Conservation (phyloP, 2,113 vertebrate species). For the Collichthys lucidus region DNA sequence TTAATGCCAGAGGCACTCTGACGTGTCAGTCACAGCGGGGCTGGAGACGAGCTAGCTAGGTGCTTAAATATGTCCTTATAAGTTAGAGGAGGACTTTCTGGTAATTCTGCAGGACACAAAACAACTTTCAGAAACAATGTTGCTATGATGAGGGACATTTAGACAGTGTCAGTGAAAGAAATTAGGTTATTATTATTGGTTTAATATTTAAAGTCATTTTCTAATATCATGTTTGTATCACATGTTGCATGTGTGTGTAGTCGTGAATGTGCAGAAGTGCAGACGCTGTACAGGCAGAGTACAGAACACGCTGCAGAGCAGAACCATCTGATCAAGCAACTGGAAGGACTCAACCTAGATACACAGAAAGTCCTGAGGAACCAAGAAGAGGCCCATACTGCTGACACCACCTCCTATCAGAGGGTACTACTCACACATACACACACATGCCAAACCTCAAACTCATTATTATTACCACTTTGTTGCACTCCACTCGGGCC, state of each 20-base stretch:
- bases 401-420: slow-evolving; percentile 89
- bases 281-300: slow-evolving; percentile 88
- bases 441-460: slow-evolving; percentile 35
- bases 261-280: slow-evolving; percentile 87
- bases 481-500: slow-evolving; percentile 9
- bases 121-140: slow-evolving; percentile 10
- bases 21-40: slow-evolving; percentile 76
- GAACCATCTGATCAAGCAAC: slow-evolving; percentile 90
- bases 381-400: slow-evolving; percentile 89
- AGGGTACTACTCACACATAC: slow-evolving; percentile 81
- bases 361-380: slow-evolving; percentile 89
- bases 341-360: slow-evolving; percentile 90
- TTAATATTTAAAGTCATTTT: background rate
- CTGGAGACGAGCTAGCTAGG: slow-evolving; percentile 40
- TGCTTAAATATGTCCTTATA: slow-evolving; percentile 62
- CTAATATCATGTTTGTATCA: background rate
- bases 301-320: slow-evolving; percentile 87
- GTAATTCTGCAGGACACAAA: slow-evolving; percentile 37
- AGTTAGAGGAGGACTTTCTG: slow-evolving; percentile 40
- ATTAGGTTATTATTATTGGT: background rate
- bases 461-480: slow-evolving; percentile 48
- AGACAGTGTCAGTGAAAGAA: slow-evolving; percentile 8
- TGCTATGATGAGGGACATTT: background rate
- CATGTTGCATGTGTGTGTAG: slow-evolving; percentile 71
- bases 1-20: slow-evolving; percentile 75